phyloP scores from a whole-genome alignment of 2,113 vertebrate genomes.

The Myxocyprinus asiaticus region DNA sequence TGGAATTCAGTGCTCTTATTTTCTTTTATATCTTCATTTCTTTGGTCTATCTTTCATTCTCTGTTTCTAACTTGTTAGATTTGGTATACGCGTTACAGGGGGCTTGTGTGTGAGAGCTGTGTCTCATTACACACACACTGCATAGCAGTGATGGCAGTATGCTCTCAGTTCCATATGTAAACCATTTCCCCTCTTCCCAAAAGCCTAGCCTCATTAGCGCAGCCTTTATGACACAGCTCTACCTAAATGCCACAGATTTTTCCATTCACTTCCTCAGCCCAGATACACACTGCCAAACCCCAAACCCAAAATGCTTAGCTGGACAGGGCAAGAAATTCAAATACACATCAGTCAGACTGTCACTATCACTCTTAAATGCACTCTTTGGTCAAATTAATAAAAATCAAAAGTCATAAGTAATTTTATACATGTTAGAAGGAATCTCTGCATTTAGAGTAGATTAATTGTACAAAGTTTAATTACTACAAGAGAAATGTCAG shows the following conservation, averaged over 20 bases:
- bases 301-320: conserved; percentile 35
- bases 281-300: conserved; percentile 25
- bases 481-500: background rate
- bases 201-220: conserved; percentile 73
- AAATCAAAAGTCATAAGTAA: too few species aligned
- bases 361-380: background rate
- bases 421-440: background rate
- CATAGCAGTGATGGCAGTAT: conserved; percentile 67
- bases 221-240: conserved; percentile 73
- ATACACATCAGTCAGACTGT: background rate
- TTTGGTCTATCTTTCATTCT: background rate
- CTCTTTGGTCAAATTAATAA: too few species aligned
- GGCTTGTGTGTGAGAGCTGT: conserved; percentile 1
- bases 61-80: background rate
- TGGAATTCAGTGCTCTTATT: background rate
- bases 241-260: conserved; percentile 75
- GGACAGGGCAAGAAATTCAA: background rate
- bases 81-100: conserved; percentile 8
- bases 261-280: conserved; percentile 64
- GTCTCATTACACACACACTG: conserved; percentile 55
- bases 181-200: conserved; percentile 65
- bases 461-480: too few species aligned
- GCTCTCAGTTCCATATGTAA: conserved; percentile 76
- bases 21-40: too few species aligned
- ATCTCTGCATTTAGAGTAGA: background rate